phyloP scores from a whole-genome alignment of 2,888 invertebrate species.

The Himalopsyche japonica region DNA sequence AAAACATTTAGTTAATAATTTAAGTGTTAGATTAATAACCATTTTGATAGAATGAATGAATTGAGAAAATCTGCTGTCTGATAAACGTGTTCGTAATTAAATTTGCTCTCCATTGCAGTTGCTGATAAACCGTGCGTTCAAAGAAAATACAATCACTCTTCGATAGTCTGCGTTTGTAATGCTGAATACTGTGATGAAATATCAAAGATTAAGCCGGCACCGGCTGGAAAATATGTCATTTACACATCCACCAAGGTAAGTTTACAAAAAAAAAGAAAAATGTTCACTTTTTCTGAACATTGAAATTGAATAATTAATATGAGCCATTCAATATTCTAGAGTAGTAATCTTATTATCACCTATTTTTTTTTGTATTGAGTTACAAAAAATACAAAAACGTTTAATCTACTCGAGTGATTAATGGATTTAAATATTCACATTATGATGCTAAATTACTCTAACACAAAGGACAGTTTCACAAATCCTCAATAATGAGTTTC shows the following conservation, averaged over 20 bases:
- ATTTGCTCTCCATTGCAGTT: neutral
- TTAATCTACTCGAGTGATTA: too few species aligned
- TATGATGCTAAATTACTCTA: too few species aligned
- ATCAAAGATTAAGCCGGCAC: slow-evolving; percentile 41
- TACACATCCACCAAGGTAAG: slow-evolving; percentile 50
- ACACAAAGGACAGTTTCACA: too few species aligned
- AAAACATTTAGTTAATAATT: too few species aligned
- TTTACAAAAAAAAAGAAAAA: neutral
- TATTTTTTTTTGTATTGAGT: too few species aligned
- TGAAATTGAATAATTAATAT: neutral
- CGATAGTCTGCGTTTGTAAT: slow-evolving; percentile 52
- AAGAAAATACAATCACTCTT: slow-evolving; percentile 41
- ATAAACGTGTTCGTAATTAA: too few species aligned
- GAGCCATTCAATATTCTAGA: too few species aligned
- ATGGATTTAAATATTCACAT: too few species aligned
- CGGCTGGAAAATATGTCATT: slow-evolving; percentile 42
- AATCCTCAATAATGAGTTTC: too few species aligned
- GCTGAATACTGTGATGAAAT: slow-evolving; percentile 52
- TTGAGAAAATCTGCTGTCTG: too few species aligned
- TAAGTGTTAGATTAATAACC: too few species aligned
- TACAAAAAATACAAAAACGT: neutral
- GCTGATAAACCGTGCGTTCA: slow-evolving; percentile 24
- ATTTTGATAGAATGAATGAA: too few species aligned
- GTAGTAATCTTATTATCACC: neutral
- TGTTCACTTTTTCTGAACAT: neutral